These are phyloP conservation scores for Achlya flavicornis DNA, from an alignment of 2,888 invertebrate genomes.

Conservation along the genomic window DNA sequence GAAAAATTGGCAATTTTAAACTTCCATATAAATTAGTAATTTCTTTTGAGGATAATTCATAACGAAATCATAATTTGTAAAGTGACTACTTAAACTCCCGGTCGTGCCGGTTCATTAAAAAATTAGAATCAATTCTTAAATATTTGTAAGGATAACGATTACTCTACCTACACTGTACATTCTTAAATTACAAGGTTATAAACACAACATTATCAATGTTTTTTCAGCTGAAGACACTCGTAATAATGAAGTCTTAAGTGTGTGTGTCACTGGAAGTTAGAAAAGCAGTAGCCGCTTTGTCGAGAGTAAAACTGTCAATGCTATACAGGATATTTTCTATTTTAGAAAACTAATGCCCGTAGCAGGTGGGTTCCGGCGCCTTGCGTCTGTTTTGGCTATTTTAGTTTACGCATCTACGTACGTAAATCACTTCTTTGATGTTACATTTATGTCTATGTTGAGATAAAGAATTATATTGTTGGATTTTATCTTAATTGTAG, in stretches of 20 bases:
- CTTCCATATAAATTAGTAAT: no score
- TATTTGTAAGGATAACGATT: no score
- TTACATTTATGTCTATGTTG: slow-evolving; percentile 57
- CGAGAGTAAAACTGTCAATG: slow-evolving; percentile 69
- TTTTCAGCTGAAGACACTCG: slow-evolving; percentile 27
- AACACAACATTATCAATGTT: slow-evolving; percentile 13
- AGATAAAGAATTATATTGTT: slow-evolving; percentile 61
- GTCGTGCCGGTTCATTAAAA: no score
- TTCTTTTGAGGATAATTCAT: no score
- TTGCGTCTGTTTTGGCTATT: slow-evolving; percentile 53
- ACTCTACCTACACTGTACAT: not conserved
- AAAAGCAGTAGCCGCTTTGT: slow-evolving; percentile 32
- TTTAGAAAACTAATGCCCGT: slow-evolving; percentile 58
- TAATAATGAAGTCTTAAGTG: not conserved
- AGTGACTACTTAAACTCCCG: no score
- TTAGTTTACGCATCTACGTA: slow-evolving; percentile 52
- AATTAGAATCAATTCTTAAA: no score
- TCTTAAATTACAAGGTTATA: not conserved
- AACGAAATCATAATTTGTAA: no score
- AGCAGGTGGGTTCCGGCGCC: slow-evolving; percentile 68
- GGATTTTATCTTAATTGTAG: slow-evolving; percentile 38
- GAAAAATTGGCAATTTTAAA: no score
- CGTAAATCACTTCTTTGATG: slow-evolving; percentile 69
- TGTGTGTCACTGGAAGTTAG: slow-evolving; percentile 6
- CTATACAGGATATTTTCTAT: slow-evolving; percentile 59